Evolutionary conservation across 2,888 invertebrate genomes (phyloP).

Genomic region (Xestia c-nigrum): DNA sequence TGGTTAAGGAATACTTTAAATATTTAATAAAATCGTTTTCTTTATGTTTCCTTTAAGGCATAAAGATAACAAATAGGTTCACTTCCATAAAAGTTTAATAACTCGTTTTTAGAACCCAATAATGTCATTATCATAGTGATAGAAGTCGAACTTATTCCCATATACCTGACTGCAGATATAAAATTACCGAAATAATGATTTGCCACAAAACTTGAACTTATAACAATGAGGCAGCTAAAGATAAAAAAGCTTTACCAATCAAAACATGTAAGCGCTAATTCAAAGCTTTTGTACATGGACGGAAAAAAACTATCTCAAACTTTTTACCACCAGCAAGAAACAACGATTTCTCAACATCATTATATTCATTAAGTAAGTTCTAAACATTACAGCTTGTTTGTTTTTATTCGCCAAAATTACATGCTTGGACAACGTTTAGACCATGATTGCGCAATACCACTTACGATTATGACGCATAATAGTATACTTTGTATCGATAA

Average conservation of each 20-base stretch:
- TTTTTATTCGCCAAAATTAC: slow-evolving; percentile 83
- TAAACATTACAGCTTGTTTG: slow-evolving; percentile 73
- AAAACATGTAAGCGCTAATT: slow-evolving; percentile 9
- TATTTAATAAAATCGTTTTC: neutral
- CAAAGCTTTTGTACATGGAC: neutral
- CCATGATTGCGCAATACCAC: slow-evolving; percentile 75
- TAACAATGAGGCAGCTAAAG: neutral
- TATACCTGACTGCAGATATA: neutral
- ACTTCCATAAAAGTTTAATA: neutral
- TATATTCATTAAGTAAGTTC: slow-evolving; percentile 65
- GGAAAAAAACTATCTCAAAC: neutral
- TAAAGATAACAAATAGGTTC: too few species aligned
- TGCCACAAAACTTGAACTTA: neutral
- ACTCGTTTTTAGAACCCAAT: neutral
- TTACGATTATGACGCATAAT: slow-evolving; percentile 83
- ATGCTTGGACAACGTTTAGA: slow-evolving; percentile 75
- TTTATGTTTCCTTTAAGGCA: too few species aligned
- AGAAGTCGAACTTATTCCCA: neutral
- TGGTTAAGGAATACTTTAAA: neutral
- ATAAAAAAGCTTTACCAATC: neutral
- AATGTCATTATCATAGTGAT: neutral
- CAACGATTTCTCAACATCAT: slow-evolving; percentile 59
- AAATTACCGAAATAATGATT: neutral
- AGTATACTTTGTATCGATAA: slow-evolving; percentile 76
- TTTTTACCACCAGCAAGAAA: slow-evolving; percentile 20